A percentile compares a stretch with the other conserved stretches of the same genome.
Evolutionary conservation across 2,113 vertebrate species (phyloP).

Genomic region (Donacobius atricapilla): DNA sequence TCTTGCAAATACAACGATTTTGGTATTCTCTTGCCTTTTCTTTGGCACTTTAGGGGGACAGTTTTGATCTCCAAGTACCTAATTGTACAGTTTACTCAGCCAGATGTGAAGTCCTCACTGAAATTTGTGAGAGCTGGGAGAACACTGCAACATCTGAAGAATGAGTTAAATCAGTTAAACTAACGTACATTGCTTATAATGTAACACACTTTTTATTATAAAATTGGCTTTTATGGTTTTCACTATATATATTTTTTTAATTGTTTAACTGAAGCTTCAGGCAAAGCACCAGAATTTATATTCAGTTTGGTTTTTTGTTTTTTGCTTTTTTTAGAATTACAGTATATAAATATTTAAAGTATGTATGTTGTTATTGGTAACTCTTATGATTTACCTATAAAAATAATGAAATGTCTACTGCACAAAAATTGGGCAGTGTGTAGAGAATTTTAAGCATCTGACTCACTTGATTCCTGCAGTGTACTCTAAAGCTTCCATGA

Average conservation of each 20-base stretch:
- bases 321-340: background rate
- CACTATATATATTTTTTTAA: background rate
- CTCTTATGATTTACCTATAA: background rate
- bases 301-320: background rate
- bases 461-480: background rate
- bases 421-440: background rate
- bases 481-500: background rate
- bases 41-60: background rate
- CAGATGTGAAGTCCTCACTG: background rate
- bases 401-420: background rate
- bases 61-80: background rate
- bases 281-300: background rate
- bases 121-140: background rate
- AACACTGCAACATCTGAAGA: background rate
- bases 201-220: background rate
- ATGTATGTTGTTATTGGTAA: background rate
- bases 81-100: background rate
- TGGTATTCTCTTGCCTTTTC: background rate
- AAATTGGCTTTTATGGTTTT: background rate
- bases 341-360: background rate
- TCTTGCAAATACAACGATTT: background rate
- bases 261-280: background rate
- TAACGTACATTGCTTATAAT: background rate
- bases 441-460: background rate
- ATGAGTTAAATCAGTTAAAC: background rate